Conservation (phyloP, 1,140 invertebrate genomes). For the Eufriesea mexicana region DNA sequence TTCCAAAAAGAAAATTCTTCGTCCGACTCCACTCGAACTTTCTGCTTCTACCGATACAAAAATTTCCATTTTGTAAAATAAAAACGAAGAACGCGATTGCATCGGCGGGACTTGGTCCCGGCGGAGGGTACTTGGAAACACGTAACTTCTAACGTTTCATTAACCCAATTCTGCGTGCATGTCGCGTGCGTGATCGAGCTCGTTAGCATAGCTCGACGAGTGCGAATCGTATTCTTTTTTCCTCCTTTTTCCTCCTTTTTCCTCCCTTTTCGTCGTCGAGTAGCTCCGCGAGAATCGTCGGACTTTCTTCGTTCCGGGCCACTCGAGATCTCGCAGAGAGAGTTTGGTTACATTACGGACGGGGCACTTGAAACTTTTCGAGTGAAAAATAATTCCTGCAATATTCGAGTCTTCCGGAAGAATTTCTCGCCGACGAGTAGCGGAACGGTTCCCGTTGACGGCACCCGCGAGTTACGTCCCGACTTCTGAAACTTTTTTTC, state of each 20-base stretch:
- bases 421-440: slow-evolving; percentile 15
- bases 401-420: slow-evolving; percentile 49
- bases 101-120: background rate
- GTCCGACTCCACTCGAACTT: no score
- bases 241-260: background rate
- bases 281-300: slow-evolving; percentile 38
- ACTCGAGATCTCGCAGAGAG: slow-evolving; percentile 17
- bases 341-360: slow-evolving; percentile 53
- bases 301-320: slow-evolving; percentile 44
- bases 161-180: background rate
- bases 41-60: no score
- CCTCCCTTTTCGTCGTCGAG: background rate
- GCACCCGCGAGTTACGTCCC: slow-evolving; percentile 39
- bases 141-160: slow-evolving; percentile 2
- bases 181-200: slow-evolving; percentile 14
- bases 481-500: slow-evolving; percentile 34
- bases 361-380: slow-evolving; percentile 49
- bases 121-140: background rate
- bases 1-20: no score
- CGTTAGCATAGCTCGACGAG: slow-evolving; percentile 5
- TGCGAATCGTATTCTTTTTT: slow-evolving; percentile 8
- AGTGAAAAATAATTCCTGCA: slow-evolving; percentile 64
- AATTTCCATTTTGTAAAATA: no score
- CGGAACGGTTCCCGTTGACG: slow-evolving; percentile 41
- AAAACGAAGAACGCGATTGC: no score